These are phyloP conservation scores for Holcopasites calliopsidis DNA, from an alignment of 1,140 invertebrate species.

Conservation along the genomic window DNA sequence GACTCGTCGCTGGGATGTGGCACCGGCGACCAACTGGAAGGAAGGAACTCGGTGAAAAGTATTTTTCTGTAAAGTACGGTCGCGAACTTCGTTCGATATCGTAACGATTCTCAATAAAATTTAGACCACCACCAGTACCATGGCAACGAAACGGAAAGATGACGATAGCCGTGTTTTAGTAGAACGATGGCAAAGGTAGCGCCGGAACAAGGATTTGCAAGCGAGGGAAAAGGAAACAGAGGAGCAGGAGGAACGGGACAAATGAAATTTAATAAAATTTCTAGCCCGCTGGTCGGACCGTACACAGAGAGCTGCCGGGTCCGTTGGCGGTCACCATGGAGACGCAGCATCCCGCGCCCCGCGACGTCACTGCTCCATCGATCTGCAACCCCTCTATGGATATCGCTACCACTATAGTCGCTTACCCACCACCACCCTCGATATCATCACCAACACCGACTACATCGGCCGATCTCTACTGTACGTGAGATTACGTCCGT, in stretches of 20 bases:
- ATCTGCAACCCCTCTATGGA: constrained; percentile 72
- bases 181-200: constrained; percentile 22
- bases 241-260: constrained; percentile 48
- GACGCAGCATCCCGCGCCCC: constrained; percentile 76
- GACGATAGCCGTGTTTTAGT: neutral
- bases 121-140: neutral
- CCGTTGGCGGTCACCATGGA: constrained; percentile 79
- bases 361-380: constrained; percentile 80
- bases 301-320: constrained; percentile 70
- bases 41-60: too few relatives aligned
- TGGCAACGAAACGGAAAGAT: neutral
- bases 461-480: constrained; percentile 1
- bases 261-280: constrained; percentile 80
- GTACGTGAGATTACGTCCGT: neutral
- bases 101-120: constrained; percentile 14
- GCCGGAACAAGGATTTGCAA: neutral
- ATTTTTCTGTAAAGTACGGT: too few relatives aligned
- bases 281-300: constrained; percentile 66
- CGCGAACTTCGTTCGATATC: constrained; percentile 5
- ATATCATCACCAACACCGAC: constrained; percentile 42
- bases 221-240: neutral
- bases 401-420: constrained; percentile 50
- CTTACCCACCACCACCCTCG: constrained; percentile 45
- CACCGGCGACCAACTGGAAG: neutral
- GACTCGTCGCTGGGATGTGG: constrained; percentile 8